Conservation (phyloP, 2,888 invertebrate genomes). For the Hyposoter didymator region DNA sequence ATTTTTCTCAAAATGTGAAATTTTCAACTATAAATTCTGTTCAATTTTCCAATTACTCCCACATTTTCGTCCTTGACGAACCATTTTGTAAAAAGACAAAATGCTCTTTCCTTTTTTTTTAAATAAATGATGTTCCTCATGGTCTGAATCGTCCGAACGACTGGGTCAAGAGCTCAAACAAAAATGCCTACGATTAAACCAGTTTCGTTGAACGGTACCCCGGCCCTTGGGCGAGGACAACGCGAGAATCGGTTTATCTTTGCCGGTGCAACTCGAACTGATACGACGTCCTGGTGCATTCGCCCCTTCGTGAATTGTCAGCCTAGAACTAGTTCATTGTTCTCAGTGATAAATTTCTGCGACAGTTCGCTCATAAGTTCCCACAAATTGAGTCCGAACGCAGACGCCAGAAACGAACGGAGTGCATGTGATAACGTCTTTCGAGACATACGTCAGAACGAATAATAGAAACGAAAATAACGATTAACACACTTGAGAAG, state of each 20-base stretch:
- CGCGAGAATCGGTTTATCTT: conserved; percentile 68
- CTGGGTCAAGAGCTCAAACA: conserved; percentile 1
- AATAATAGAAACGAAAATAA: conserved; percentile 20
- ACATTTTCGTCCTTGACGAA: no score
- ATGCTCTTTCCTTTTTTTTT: background rate
- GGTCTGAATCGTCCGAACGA: background rate
- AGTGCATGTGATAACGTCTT: background rate
- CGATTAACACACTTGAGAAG: background rate
- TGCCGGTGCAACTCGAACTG: conserved; percentile 69
- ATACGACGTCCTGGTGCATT: conserved; percentile 33
- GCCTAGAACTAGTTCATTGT: conserved; percentile 27
- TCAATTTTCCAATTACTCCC: no score
- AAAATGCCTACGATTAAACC: conserved; percentile 42
- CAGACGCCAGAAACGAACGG: background rate
- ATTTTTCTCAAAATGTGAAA: background rate
- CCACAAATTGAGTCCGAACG: background rate
- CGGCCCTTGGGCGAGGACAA: conserved; percentile 47
- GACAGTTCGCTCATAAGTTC: conserved; percentile 2
- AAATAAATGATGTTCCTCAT: background rate
- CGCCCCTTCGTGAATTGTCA: conserved; percentile 19
- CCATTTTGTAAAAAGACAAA: no score
- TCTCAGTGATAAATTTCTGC: conserved; percentile 34
- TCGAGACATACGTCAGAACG: background rate
- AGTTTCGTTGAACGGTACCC: conserved; percentile 24
- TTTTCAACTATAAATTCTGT: background rate